A percentile compares a stretch with the other conserved stretches of the same genome.
Conservation (phyloP, 2,797 vertebrate genomes). For the Taenioides sp. region DNA sequence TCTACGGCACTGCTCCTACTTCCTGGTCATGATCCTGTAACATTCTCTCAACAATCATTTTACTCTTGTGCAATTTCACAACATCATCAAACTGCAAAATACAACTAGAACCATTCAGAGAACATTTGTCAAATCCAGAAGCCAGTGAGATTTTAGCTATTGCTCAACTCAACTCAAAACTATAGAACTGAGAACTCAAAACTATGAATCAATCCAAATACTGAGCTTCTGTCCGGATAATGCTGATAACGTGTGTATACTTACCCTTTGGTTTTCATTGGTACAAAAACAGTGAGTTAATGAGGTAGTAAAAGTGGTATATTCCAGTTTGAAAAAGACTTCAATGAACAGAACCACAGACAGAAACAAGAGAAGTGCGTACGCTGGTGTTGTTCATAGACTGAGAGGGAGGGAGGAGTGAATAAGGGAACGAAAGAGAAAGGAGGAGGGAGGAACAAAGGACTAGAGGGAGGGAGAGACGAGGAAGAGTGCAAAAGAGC, state of each 20-base stretch:
- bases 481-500: too few relatives aligned
- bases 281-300: not conserved
- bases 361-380: not conserved
- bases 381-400: not conserved
- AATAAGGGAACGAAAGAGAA: too few relatives aligned
- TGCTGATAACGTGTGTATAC: not conserved
- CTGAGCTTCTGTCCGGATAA: not conserved
- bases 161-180: too few relatives aligned
- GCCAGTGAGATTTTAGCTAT: too few relatives aligned
- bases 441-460: not conserved
- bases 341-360: slow-evolving; percentile 5
- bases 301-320: slow-evolving; percentile 1
- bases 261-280: slow-evolving; percentile 50
- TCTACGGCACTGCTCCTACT: not conserved
- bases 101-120: too few relatives aligned
- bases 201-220: not conserved
- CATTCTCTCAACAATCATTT: too few relatives aligned
- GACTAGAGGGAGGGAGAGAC: too few relatives aligned
- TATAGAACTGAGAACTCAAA: not conserved
- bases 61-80: too few relatives aligned
- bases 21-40: slow-evolving; percentile 1
- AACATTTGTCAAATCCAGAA: not conserved
- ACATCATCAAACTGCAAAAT: too few relatives aligned
- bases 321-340: not conserved
- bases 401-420: not conserved